These are phyloP conservation scores for Cyrtodaria siliqua DNA, from an alignment of 2,888 invertebrate genomes.

Conservation along the genomic window DNA sequence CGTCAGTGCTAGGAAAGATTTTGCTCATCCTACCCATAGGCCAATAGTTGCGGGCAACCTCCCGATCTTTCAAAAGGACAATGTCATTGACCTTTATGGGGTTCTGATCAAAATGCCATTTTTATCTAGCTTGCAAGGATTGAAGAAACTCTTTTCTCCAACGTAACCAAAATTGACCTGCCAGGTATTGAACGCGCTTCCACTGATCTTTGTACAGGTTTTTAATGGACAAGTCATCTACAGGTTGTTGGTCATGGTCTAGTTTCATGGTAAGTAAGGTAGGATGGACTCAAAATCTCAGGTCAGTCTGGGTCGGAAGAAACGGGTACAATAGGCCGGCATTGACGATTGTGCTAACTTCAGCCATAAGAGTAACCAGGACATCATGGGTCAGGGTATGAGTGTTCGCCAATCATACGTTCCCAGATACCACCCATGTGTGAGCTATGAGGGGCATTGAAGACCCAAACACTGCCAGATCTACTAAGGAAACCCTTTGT, in stretches of 20 bases:
- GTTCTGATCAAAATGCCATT: constrained; percentile 2
- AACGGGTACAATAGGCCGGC: no score
- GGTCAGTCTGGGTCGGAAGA: no score
- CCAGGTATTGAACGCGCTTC: constrained; percentile 50
- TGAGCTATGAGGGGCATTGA: constrained; percentile 17
- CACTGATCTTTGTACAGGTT: constrained; percentile 42
- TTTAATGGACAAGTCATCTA: constrained; percentile 12
- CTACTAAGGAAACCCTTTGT: not conserved
- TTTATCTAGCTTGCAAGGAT: constrained; percentile 7
- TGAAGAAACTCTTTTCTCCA: constrained; percentile 23
- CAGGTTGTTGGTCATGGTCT: not conserved
- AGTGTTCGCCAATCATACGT: no score
- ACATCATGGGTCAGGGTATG: constrained; percentile 40
- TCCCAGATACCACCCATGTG: constrained; percentile 12
- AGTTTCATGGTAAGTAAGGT: constrained; percentile 37
- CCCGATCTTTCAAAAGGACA: constrained; percentile 33
- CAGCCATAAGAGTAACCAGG: constrained; percentile 47
- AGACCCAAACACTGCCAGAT: constrained; percentile 18
- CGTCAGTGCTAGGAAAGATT: constrained; percentile 24
- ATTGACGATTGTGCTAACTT: constrained; percentile 47
- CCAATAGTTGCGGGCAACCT: constrained; percentile 22
- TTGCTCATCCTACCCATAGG: constrained; percentile 26
- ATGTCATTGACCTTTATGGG: constrained; percentile 19
- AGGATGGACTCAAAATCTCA: no score
- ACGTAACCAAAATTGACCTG: no score